These are phyloP conservation scores for Romanogobio albipinnatus DNA, from an alignment of 2,113 vertebrate species.

Conservation along the genomic window DNA sequence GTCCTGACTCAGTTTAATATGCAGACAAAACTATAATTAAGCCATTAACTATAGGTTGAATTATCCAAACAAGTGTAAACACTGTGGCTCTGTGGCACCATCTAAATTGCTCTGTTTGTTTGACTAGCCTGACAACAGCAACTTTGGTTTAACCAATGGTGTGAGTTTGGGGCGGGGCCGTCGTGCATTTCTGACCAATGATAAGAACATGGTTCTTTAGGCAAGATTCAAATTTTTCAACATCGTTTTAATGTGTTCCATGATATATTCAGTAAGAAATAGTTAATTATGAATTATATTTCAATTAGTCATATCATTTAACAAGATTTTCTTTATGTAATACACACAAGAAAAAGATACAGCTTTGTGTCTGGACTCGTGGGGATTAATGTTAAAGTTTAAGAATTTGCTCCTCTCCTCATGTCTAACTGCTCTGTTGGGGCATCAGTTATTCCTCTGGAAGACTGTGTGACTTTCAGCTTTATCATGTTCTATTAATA, in stretches of 20 bases:
- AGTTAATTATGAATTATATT: not conserved
- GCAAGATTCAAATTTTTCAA: not conserved
- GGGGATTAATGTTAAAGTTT: not conserved
- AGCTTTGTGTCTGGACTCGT: not conserved
- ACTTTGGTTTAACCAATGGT: not conserved
- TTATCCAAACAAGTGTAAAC: not conserved
- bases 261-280: not conserved
- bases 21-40: not conserved
- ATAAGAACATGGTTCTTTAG: not conserved
- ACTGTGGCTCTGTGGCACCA: not conserved
- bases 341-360: not conserved
- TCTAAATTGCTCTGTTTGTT: not conserved
- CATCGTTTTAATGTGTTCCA: not conserved
- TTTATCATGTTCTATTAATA: constrained; percentile 21
- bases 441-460: not conserved
- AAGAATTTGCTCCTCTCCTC: not conserved
- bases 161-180: not conserved
- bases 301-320: not conserved
- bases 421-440: not conserved
- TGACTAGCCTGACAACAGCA: not conserved
- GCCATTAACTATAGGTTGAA: not conserved
- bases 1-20: too few species aligned
- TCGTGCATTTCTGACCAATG: not conserved
- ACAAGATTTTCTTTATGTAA: not conserved
- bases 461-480: not conserved